Evolutionary conservation across 2,888 invertebrate species (phyloP).

Genomic region (Eilema griseolum): DNA sequence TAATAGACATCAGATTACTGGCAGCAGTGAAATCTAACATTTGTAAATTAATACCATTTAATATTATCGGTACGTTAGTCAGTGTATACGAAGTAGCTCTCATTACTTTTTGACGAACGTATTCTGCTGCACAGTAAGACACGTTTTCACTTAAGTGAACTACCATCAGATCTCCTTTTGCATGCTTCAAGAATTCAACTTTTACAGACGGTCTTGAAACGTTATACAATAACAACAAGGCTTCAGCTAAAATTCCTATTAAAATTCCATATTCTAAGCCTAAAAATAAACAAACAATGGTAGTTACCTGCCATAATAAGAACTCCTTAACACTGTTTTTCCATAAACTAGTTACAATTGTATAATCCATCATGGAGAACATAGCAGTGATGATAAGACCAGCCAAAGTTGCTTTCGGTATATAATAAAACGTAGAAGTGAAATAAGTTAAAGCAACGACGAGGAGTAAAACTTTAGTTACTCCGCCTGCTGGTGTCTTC

Average conservation of each 20-base stretch:
- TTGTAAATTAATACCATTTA: constrained; percentile 70
- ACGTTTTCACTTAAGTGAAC: constrained; percentile 67
- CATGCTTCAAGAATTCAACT: constrained; percentile 54
- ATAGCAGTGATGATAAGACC: constrained; percentile 96
- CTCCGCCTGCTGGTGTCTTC: constrained; percentile 93
- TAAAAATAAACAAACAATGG: constrained; percentile 62
- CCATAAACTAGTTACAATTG: constrained; percentile 90
- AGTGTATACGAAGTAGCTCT: constrained; percentile 52
- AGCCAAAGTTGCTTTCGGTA: constrained; percentile 95
- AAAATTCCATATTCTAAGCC: constrained; percentile 80
- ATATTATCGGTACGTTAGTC: constrained; percentile 60
- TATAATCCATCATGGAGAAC: constrained; percentile 93
- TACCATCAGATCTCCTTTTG: constrained; percentile 63
- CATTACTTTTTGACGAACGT: constrained; percentile 64
- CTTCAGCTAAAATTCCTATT: constrained; percentile 70
- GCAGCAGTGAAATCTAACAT: constrained; percentile 77
- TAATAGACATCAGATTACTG: constrained; percentile 69
- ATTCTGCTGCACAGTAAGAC: constrained; percentile 77
- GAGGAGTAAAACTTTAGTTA: constrained; percentile 92
- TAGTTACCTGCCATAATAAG: constrained; percentile 64
- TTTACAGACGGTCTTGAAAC: constrained; percentile 69
- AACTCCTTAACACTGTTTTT: constrained; percentile 89
- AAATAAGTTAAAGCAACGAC: constrained; percentile 92
- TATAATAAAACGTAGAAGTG: constrained; percentile 93
- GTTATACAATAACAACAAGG: constrained; percentile 68